phyloP scores from a whole-genome alignment of 37 sponge, comb jelly and placozoan species.

The Dysidea cf. avara region DNA sequence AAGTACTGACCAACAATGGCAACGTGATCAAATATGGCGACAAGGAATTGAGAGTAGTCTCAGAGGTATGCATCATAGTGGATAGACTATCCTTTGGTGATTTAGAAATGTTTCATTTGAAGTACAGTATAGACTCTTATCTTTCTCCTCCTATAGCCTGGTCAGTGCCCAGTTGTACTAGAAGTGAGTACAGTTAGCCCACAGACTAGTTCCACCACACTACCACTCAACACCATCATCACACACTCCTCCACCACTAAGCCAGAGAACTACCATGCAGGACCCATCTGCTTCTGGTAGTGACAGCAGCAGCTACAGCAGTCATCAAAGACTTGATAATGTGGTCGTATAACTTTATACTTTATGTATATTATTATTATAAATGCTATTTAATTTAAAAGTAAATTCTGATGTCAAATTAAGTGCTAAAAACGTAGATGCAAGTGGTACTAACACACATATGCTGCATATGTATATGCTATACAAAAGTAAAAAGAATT shows the following conservation, averaged over 20 bases:
- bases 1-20: slow-evolving; percentile 43
- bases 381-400: too few relatives aligned
- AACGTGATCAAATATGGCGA: slow-evolving; percentile 32
- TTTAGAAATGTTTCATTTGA: background rate
- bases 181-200: slow-evolving; percentile 34
- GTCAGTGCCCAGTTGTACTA: slow-evolving; percentile 62
- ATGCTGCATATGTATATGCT: too few relatives aligned
- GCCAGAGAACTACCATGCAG: slow-evolving; percentile 36
- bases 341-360: too few relatives aligned
- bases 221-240: slow-evolving; percentile 22
- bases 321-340: too few relatives aligned
- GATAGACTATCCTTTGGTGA: background rate
- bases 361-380: too few relatives aligned
- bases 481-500: too few relatives aligned
- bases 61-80: slow-evolving; percentile 24
- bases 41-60: slow-evolving; percentile 55
- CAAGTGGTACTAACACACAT: too few relatives aligned
- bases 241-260: slow-evolving; percentile 19
- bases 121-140: background rate
- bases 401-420: too few relatives aligned
- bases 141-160: slow-evolving; percentile 36
- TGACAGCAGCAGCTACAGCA: too few relatives aligned
- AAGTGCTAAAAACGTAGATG: too few relatives aligned
- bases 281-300: slow-evolving; percentile 60
- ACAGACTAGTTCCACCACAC: slow-evolving; percentile 21